Evolutionary conservation across 1,140 invertebrate species (phyloP).

Genomic region (Bombus pyrosoma): DNA sequence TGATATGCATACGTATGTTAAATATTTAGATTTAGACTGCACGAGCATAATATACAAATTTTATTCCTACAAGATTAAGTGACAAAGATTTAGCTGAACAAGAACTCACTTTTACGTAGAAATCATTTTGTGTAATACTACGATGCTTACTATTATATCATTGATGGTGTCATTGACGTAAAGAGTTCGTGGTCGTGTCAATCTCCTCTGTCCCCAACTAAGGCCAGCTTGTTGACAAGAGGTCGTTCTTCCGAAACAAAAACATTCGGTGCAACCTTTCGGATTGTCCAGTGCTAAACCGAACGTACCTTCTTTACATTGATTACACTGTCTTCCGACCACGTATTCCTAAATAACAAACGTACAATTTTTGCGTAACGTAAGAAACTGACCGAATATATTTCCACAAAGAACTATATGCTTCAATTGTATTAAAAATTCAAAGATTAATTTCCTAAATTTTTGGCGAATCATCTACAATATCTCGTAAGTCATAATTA

Average conservation of each 20-base stretch:
- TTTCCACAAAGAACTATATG: too few species aligned
- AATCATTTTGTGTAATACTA: background rate
- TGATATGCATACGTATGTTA: background rate
- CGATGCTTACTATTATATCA: constrained; percentile 79
- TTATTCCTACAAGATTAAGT: background rate
- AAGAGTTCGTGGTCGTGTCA: constrained; percentile 84
- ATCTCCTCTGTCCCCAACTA: constrained; percentile 89
- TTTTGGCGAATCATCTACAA: too few species aligned
- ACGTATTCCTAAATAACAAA: constrained; percentile 86
- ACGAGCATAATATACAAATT: too few species aligned
- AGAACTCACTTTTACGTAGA: background rate
- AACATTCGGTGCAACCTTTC: constrained; percentile 93
- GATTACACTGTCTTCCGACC: constrained; percentile 91
- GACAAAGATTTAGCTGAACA: background rate
- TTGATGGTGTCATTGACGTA: constrained; percentile 82
- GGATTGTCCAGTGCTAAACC: constrained; percentile 88
- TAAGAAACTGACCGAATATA: background rate
- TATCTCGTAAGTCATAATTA: too few species aligned
- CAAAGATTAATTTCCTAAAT: too few species aligned
- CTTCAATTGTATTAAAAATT: too few species aligned
- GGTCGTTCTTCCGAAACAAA: constrained; percentile 92
- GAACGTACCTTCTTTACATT: constrained; percentile 93
- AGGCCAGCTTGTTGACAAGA: constrained; percentile 90
- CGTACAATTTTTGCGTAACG: background rate
- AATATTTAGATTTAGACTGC: background rate